Conservation (phyloP, 2,888 invertebrate species). For the Hymenopus coronatus region DNA sequence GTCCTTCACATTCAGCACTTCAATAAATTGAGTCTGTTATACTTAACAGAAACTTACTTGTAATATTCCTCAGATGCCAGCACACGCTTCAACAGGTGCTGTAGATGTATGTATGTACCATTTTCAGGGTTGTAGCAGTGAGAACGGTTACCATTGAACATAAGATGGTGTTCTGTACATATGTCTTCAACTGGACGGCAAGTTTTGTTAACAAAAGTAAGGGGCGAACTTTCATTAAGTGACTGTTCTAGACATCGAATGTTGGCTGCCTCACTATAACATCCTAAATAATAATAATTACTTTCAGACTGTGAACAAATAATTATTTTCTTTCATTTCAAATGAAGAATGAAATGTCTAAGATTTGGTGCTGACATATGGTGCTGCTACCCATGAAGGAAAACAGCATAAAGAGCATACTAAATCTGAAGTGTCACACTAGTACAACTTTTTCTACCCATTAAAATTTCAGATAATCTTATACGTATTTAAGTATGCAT, state of each 20-base stretch:
- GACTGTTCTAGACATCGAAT: slow-evolving; percentile 50
- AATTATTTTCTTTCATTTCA: background rate
- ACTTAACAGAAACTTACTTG: slow-evolving; percentile 52
- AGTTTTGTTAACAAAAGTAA: slow-evolving; percentile 54
- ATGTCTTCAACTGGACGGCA: slow-evolving; percentile 54
- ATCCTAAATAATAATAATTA: slow-evolving; percentile 48
- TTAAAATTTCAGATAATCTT: too few species aligned
- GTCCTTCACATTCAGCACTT: too few species aligned
- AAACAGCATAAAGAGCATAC: too few species aligned
- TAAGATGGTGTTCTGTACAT: slow-evolving; percentile 48
- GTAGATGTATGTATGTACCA: slow-evolving; percentile 48
- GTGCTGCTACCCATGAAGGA: too few species aligned
- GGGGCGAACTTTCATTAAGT: slow-evolving; percentile 39
- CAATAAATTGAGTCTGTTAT: too few species aligned
- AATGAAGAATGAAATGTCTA: too few species aligned
- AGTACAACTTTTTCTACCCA: too few species aligned
- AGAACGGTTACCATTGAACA: slow-evolving; percentile 47
- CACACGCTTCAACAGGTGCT: slow-evolving; percentile 53
- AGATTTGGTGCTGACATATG: too few species aligned
- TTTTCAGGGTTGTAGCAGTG: slow-evolving; percentile 47
- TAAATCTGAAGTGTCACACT: too few species aligned
- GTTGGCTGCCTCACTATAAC: slow-evolving; percentile 65
- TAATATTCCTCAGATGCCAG: slow-evolving; percentile 67
- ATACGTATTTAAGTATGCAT: too few species aligned
- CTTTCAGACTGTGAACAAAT: background rate